Conservation (phyloP, 2,888 invertebrate species). For the Tetrapedia diversipes region DNA sequence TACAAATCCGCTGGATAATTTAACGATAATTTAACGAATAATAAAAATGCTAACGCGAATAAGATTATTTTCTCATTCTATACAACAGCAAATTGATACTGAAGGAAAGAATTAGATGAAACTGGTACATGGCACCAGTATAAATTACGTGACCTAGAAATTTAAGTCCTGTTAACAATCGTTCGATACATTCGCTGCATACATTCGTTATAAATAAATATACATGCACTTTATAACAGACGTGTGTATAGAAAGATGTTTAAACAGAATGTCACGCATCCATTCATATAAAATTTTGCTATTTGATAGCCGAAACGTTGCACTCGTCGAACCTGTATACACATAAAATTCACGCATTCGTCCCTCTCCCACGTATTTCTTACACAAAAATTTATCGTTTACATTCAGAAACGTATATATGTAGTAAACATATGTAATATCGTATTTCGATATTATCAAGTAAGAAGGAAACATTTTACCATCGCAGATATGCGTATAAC, state of each 20-base stretch:
- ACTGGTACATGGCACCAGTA: background rate
- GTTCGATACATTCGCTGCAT: constrained; percentile 64
- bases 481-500: constrained; percentile 68
- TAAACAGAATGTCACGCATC: constrained; percentile 25
- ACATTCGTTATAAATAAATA: constrained; percentile 73
- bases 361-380: constrained; percentile 36
- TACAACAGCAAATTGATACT: background rate
- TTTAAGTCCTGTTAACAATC: constrained; percentile 64
- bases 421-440: no score
- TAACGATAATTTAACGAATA: background rate
- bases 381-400: constrained; percentile 53
- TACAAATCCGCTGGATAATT: background rate
- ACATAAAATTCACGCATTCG: constrained; percentile 49
- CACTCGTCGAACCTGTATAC: constrained; percentile 50
- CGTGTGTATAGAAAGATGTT: constrained; percentile 63
- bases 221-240: constrained; percentile 66
- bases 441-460: constrained; percentile 62
- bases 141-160: constrained; percentile 36
- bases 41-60: background rate
- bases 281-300: constrained; percentile 69
- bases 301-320: constrained; percentile 69
- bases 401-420: constrained; percentile 58
- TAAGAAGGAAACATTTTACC: constrained; percentile 72
- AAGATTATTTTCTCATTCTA: background rate
- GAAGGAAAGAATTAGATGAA: background rate